Evolutionary conservation across 2,888 invertebrate species (phyloP).

Genomic region (Eumacrocentrus americanus): DNA sequence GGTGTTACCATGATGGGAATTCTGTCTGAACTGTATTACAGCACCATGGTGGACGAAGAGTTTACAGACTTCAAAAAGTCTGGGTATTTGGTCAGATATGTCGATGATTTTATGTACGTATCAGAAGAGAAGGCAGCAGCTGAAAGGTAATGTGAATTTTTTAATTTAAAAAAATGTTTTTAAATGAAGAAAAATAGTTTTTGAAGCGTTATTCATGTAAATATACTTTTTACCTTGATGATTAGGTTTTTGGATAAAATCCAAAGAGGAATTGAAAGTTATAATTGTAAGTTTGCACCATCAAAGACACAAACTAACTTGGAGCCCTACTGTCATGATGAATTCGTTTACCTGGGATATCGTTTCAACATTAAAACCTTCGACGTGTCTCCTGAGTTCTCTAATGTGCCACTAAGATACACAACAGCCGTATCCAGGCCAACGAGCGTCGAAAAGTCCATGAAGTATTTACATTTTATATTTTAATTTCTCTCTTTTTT

Average conservation of each 20-base stretch:
- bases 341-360: conserved; percentile 12
- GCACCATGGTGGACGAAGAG: not conserved
- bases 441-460: not conserved
- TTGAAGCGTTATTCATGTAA: no score
- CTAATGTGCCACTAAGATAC: not conserved
- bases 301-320: conserved; percentile 10
- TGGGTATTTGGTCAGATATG: conserved; percentile 8
- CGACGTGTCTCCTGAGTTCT: not conserved
- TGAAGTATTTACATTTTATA: not conserved
- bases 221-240: not conserved
- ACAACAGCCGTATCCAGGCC: not conserved
- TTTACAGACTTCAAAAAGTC: not conserved
- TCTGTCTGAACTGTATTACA: conserved; percentile 10
- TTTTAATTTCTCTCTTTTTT: no score
- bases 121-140: not conserved
- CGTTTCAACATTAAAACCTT: conserved; percentile 3
- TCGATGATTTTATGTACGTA: conserved; percentile 17
- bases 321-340: not conserved
- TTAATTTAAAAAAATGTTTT: no score
- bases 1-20: conserved; percentile 1
- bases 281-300: conserved; percentile 1
- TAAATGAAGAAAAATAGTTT: no score
- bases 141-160: not conserved
- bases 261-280: not conserved
- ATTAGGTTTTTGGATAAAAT: conserved; percentile 6